phyloP scores from a whole-genome alignment of 2,888 invertebrate species.

The Saturnia japonica region DNA sequence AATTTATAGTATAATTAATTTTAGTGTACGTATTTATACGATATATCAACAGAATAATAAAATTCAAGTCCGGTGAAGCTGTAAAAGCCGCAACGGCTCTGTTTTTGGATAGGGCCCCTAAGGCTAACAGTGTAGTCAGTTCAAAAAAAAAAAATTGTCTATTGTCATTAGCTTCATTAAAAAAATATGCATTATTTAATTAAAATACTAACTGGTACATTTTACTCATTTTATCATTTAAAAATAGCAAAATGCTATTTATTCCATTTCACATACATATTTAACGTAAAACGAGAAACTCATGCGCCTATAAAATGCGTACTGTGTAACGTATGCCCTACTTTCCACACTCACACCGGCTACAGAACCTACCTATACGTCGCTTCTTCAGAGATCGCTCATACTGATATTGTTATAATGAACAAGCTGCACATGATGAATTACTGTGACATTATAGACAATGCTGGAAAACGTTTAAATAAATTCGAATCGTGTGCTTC shows the following conservation, averaged over 20 bases:
- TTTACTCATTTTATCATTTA: not conserved
- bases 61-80: too few relatives aligned
- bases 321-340: constrained; percentile 75
- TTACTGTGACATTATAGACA: not conserved
- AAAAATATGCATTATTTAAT: not conserved
- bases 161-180: too few relatives aligned
- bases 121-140: too few relatives aligned
- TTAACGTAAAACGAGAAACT: constrained; percentile 62
- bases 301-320: constrained; percentile 73
- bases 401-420: constrained; percentile 53
- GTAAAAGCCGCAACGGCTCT: too few relatives aligned
- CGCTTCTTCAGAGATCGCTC: constrained; percentile 49
- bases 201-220: not conserved
- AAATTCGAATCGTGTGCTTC: constrained; percentile 45
- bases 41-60: too few relatives aligned
- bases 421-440: constrained; percentile 42
- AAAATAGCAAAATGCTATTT: constrained; percentile 23
- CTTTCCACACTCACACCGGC: constrained; percentile 68
- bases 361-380: constrained; percentile 57
- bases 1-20: too few relatives aligned
- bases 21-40: too few relatives aligned
- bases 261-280: constrained; percentile 37
- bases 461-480: not conserved
- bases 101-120: too few relatives aligned
- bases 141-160: too few relatives aligned